These are phyloP conservation scores for Muscicapa comitata DNA, from an alignment of 2,797 vertebrate genomes.

Conservation along the genomic window DNA sequence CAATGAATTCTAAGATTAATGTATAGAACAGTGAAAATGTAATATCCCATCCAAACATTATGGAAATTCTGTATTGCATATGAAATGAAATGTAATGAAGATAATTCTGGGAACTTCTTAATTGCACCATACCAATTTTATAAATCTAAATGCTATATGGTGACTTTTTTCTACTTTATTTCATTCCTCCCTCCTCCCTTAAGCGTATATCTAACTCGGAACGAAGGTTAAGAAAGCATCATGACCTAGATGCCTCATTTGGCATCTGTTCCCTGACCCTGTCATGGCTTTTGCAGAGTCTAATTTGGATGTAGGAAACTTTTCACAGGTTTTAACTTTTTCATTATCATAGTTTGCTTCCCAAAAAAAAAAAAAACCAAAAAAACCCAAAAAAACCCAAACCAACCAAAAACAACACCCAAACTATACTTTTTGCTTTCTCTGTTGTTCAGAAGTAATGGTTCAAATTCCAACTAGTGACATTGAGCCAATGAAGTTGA, in stretches of 20 bases:
- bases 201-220: neutral
- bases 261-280: neutral
- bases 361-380: too few species aligned
- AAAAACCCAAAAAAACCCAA: too few species aligned
- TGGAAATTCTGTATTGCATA: neutral
- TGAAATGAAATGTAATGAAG: neutral
- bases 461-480: neutral
- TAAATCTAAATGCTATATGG: neutral
- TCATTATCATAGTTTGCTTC: neutral
- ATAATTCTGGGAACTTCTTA: neutral
- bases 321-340: neutral
- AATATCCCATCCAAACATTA: neutral
- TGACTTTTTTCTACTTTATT: neutral
- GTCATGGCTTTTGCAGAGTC: neutral
- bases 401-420: neutral
- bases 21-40: neutral
- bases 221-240: neutral
- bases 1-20: neutral
- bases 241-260: neutral
- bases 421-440: neutral
- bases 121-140: neutral
- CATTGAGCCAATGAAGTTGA: neutral
- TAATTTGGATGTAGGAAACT: neutral
- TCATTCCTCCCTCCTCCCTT: accelerated
- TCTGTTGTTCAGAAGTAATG: neutral